phyloP scores from a whole-genome alignment of 2,888 invertebrate genomes.

The Helicoverpa assulta region DNA sequence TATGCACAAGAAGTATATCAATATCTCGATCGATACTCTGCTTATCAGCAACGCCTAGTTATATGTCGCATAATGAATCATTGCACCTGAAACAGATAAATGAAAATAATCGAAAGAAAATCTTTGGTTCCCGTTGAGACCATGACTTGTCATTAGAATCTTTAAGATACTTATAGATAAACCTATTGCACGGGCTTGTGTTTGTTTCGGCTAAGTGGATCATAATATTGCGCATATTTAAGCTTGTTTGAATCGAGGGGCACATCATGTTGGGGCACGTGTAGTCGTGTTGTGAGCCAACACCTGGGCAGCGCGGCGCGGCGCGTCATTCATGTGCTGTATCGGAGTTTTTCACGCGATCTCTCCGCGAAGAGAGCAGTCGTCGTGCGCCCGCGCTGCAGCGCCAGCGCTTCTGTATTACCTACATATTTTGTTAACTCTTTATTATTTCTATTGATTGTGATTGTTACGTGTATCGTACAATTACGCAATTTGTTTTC shows the following conservation, averaged over 20 bases:
- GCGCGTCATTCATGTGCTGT: constrained; percentile 79
- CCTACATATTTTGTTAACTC: constrained; percentile 51
- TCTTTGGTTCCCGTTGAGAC: neutral
- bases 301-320: constrained; percentile 51
- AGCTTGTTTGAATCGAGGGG: constrained; percentile 55
- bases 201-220: constrained; percentile 48
- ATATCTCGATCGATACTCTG: neutral
- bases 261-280: constrained; percentile 49
- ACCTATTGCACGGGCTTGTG: constrained; percentile 18
- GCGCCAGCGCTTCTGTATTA: constrained; percentile 73
- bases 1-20: too few species aligned
- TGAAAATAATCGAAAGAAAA: too few species aligned
- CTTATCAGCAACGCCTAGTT: neutral
- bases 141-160: neutral
- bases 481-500: constrained; percentile 45
- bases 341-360: constrained; percentile 88
- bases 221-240: constrained; percentile 50
- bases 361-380: constrained; percentile 88
- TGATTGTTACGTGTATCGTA: constrained; percentile 45
- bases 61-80: neutral
- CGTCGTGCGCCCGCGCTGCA: constrained; percentile 79
- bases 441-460: constrained; percentile 49
- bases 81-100: neutral
- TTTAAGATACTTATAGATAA: constrained; percentile 18
- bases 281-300: constrained; percentile 61